Percentiles rank a stretch among this genome's conserved stretches.
phyloP scores from a whole-genome alignment of 1,140 invertebrate genomes.

The Sesamia nonagrioides region DNA sequence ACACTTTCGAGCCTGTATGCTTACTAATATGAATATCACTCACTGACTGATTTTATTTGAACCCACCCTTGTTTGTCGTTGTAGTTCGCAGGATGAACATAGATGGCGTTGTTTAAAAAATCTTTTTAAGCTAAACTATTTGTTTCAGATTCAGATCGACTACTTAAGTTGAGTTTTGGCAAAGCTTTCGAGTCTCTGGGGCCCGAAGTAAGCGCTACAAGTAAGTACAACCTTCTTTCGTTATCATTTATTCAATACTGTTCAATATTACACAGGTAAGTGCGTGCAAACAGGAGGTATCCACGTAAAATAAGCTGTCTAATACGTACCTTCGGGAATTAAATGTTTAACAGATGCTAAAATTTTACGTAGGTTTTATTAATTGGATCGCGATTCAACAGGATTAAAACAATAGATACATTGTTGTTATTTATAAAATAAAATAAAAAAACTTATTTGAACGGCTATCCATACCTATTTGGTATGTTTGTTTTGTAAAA shows the following conservation, averaged over 20 bases:
- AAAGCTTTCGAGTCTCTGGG: conserved; percentile 83
- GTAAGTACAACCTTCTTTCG: conserved; percentile 69
- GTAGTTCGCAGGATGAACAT: neutral
- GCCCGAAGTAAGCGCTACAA: conserved; percentile 84
- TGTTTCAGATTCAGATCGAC: conserved; percentile 81
- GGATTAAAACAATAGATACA: conserved; percentile 1
- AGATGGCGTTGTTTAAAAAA: conserved; percentile 59
- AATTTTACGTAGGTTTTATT: conserved; percentile 1
- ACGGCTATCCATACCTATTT: too few species aligned
- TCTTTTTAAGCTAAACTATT: conserved; percentile 36
- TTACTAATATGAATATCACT: neutral
- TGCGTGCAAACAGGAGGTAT: conserved; percentile 40
- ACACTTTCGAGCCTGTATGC: neutral
- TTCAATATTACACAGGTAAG: conserved; percentile 45
- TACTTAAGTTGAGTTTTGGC: conserved; percentile 81
- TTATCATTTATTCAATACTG: conserved; percentile 37
- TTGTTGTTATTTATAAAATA: neutral
- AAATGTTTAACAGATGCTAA: neutral
- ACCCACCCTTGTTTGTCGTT: too few species aligned
- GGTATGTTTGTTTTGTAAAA: too few species aligned
- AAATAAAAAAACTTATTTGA: neutral
- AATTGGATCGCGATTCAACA: neutral
- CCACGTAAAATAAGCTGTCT: conserved; percentile 28
- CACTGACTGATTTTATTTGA: too few species aligned
- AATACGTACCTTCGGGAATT: conserved; percentile 16